These are phyloP conservation scores for Hyposoter dolosus DNA, from an alignment of 2,888 invertebrate genomes.

Conservation along the genomic window DNA sequence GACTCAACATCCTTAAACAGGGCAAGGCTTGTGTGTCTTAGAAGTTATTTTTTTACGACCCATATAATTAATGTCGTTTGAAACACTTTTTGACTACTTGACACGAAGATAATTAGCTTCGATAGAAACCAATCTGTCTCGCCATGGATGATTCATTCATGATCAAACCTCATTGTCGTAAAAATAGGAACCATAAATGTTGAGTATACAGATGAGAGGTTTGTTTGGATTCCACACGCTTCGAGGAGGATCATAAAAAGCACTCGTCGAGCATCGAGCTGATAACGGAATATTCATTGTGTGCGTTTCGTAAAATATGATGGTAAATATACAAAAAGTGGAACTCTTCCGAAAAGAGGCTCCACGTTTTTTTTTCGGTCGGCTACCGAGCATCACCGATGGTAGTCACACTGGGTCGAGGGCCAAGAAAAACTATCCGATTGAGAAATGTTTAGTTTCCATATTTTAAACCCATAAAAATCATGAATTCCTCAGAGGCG, in stretches of 20 bases:
- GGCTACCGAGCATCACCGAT: not conserved
- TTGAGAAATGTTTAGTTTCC: not conserved
- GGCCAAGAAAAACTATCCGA: not conserved
- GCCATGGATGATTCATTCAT: not conserved
- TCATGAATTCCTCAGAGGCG: not conserved
- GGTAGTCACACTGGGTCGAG: not conserved
- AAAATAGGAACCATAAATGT: not conserved
- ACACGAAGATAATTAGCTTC: not conserved
- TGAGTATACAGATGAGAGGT: not conserved
- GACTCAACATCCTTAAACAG: too few species aligned
- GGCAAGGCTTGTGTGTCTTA: not conserved
- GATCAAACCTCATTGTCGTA: not conserved
- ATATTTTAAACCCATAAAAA: not conserved
- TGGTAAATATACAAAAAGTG: not conserved
- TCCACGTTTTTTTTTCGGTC: not conserved
- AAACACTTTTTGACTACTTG: not conserved
- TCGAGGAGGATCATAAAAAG: not conserved
- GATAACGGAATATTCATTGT: conserved; percentile 3
- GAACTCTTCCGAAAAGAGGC: not conserved
- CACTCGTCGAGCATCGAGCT: not conserved
- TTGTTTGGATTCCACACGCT: not conserved
- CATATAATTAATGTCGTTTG: not conserved
- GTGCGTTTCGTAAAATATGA: not conserved
- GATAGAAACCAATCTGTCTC: not conserved
- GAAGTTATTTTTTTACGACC: not conserved